phyloP scores from a whole-genome alignment of 2,888 invertebrate species.

The Tenodera sinensis region DNA sequence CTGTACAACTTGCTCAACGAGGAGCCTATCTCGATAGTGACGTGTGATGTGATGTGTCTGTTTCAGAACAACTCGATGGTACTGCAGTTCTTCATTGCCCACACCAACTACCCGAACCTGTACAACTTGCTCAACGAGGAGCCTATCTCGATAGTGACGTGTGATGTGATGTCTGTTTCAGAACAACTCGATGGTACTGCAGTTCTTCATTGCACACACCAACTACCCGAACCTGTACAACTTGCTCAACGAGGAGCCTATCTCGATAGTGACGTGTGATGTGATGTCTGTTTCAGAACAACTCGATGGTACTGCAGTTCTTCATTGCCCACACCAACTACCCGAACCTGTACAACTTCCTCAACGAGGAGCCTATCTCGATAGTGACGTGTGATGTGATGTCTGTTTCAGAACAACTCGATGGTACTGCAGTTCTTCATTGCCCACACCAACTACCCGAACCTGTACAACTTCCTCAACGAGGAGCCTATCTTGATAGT shows the following conservation, averaged over 20 bases:
- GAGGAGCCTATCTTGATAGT: conserved; percentile 40
- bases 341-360: conserved; percentile 46
- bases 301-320: too few species aligned
- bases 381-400: too few species aligned
- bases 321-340: not conserved
- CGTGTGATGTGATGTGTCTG: too few species aligned
- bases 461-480: conserved; percentile 49
- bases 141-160: not conserved
- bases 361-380: conserved; percentile 44
- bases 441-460: not conserved
- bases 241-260: conserved; percentile 45
- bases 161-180: too few species aligned
- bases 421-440: too few species aligned
- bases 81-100: too few species aligned
- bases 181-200: too few species aligned
- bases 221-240: conserved; percentile 43
- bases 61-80: too few species aligned
- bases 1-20: conserved; percentile 51
- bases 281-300: too few species aligned
- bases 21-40: conserved; percentile 32
- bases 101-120: not conserved
- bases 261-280: too few species aligned
- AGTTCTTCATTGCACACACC: not conserved
- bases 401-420: too few species aligned
- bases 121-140: conserved; percentile 52